Evolutionary conservation across 2,797 vertebrate species (phyloP).

Genomic region (Sebastolobus altivelis): DNA sequence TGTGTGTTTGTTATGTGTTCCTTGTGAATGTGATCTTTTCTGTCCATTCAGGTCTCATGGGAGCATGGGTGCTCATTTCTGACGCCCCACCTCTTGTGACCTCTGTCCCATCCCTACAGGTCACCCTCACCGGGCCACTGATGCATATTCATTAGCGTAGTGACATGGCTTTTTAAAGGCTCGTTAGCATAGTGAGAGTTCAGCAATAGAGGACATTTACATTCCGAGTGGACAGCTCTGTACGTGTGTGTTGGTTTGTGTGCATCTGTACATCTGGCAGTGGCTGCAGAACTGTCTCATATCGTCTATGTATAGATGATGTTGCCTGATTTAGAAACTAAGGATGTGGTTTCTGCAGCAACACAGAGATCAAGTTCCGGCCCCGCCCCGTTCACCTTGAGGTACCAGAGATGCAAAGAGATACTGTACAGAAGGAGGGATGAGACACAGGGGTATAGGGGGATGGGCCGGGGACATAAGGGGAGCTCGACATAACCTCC

Average conservation of each 20-base stretch:
- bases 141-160: slow-evolving; percentile 82
- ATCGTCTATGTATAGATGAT: slow-evolving; percentile 79
- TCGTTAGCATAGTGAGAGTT: slow-evolving; percentile 84
- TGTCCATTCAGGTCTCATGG: slow-evolving; percentile 71
- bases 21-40: slow-evolving; percentile 52
- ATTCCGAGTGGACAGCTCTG: slow-evolving; percentile 66
- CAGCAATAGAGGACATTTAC: slow-evolving; percentile 82
- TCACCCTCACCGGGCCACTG: slow-evolving; percentile 74
- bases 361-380: slow-evolving; percentile 79
- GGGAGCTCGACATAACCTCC: slow-evolving; percentile 13
- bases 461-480: slow-evolving; percentile 15
- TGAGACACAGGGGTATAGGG: slow-evolving; percentile 28
- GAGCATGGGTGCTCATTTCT: slow-evolving; percentile 58
- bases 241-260: slow-evolving; percentile 33
- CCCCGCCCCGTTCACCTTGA: slow-evolving; percentile 83
- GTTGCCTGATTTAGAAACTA: slow-evolving; percentile 83
- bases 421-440: slow-evolving; percentile 66
- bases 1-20: slow-evolving; percentile 32
- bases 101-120: slow-evolving; percentile 68
- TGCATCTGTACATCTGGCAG: slow-evolving; percentile 65
- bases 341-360: slow-evolving; percentile 83
- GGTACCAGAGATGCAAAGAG: slow-evolving; percentile 44
- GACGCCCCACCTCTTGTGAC: slow-evolving; percentile 64
- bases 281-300: slow-evolving; percentile 70
- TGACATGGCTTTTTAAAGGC: slow-evolving; percentile 81